Percentiles rank a stretch among this genome's conserved stretches.
These are phyloP conservation scores for Pristiophorus japonicus DNA, from an alignment of 2,113 vertebrate species.

Conservation along the genomic window DNA sequence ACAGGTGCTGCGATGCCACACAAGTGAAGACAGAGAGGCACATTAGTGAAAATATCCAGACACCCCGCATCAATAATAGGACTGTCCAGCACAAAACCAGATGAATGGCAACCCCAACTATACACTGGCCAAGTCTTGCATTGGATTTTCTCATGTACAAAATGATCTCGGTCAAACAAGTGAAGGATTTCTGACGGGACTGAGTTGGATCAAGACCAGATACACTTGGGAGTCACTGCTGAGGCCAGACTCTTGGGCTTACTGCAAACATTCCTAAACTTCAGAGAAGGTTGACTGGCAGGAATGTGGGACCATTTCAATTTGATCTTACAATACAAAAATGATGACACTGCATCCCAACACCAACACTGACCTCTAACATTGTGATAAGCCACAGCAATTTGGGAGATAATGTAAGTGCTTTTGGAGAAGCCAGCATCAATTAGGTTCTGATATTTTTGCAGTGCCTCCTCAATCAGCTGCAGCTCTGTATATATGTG, in stretches of 20 bases:
- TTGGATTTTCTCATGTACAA: not conserved
- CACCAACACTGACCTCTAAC: slow-evolving; percentile 72
- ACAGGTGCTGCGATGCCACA: not conserved
- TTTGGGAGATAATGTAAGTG: slow-evolving; percentile 97
- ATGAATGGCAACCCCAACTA: not conserved
- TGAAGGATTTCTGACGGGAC: not conserved
- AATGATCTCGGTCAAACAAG: not conserved
- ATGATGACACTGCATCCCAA: not conserved
- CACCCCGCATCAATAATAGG: not conserved
- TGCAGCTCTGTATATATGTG: slow-evolving; percentile 98
- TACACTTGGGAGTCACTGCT: not conserved
- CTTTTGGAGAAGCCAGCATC: slow-evolving; percentile 95
- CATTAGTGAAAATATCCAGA: not conserved
- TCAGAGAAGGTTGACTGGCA: not conserved
- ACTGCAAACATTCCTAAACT: not conserved
- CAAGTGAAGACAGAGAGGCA: not conserved
- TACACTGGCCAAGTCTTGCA: not conserved
- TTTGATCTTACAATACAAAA: not conserved
- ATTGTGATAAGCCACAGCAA: slow-evolving; percentile 97
- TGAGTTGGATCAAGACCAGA: not conserved
- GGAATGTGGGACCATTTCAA: not conserved
- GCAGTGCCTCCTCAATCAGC: slow-evolving; percentile 93
- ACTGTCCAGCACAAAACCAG: not conserved
- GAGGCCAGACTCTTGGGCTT: not conserved
- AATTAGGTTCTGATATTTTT: slow-evolving; percentile 94